phyloP scores from a whole-genome alignment of 2,888 invertebrate genomes.

The Hypselothyrea guttata region DNA sequence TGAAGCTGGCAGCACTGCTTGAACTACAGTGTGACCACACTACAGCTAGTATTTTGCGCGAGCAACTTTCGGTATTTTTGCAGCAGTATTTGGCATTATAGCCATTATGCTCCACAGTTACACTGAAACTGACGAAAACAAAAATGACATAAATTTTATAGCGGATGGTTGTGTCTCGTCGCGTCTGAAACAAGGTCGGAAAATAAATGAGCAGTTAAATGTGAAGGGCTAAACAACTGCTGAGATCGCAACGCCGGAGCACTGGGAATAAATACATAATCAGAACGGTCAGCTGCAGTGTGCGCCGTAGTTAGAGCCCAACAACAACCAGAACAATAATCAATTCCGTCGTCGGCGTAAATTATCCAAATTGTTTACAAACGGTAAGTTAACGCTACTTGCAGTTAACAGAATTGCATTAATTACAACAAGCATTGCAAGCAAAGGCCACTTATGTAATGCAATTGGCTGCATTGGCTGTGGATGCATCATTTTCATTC shows the following conservation, averaged over 20 bases:
- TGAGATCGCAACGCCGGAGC: conserved; percentile 2
- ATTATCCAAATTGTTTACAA: conserved; percentile 19
- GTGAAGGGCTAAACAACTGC: conserved; percentile 4
- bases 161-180: conserved; percentile 40
- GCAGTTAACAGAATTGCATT: neutral
- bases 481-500: conserved; percentile 7
- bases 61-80: no score
- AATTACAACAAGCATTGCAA: conserved; percentile 10
- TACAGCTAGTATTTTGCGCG: no score
- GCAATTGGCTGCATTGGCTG: conserved; percentile 13
- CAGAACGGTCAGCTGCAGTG: neutral
- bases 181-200: conserved; percentile 32
- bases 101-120: no score
- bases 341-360: neutral
- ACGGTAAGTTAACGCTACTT: conserved; percentile 36
- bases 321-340: no score
- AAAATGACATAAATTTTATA: conserved; percentile 36
- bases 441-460: conserved; percentile 40
- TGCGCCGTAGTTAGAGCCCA: neutral
- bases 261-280: neutral
- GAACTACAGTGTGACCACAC: no score
- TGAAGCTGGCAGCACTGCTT: no score
- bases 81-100: no score
- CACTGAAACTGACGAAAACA: conserved; percentile 37
- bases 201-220: conserved; percentile 7